Percentiles rank a stretch among this genome's conserved stretches.
Conservation (phyloP, 2,888 invertebrate genomes). For the Macropis europaea region DNA sequence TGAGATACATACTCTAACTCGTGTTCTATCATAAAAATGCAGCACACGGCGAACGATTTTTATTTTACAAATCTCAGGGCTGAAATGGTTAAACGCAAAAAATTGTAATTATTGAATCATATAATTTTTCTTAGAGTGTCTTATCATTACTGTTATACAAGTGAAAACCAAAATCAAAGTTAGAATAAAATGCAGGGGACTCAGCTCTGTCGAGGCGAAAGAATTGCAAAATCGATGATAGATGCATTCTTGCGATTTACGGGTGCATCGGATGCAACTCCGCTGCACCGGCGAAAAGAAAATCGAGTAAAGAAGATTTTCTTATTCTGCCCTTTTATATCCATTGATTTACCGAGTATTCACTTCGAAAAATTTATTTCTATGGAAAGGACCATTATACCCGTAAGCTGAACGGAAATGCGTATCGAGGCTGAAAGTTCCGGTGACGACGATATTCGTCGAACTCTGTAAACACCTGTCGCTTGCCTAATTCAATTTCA, state of each 20-base stretch:
- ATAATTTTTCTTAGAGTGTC: no score
- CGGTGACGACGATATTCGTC: slow-evolving; percentile 31
- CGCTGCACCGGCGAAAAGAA: background rate
- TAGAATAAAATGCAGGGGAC: no score
- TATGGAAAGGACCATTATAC: background rate
- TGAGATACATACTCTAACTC: no score
- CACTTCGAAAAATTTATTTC: no score
- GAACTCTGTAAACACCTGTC: slow-evolving; percentile 40
- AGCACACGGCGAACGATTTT: no score
- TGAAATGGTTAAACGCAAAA: no score
- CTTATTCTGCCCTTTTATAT: background rate
- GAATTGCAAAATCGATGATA: background rate
- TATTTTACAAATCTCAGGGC: no score
- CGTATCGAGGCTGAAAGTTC: slow-evolving; percentile 12
- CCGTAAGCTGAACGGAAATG: slow-evolving; percentile 8
- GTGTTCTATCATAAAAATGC: no score
- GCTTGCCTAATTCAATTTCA: slow-evolving; percentile 33
- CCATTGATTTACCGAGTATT: slow-evolving; percentile 1
- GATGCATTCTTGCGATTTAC: background rate
- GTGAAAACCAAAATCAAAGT: no score
- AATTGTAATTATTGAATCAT: no score
- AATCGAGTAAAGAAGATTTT: background rate
- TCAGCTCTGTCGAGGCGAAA: no score
- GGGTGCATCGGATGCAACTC: background rate
- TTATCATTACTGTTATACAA: no score